Evolutionary conservation across 2,797 vertebrate genomes (phyloP).

Genomic region (Enteromius anoplus): DNA sequence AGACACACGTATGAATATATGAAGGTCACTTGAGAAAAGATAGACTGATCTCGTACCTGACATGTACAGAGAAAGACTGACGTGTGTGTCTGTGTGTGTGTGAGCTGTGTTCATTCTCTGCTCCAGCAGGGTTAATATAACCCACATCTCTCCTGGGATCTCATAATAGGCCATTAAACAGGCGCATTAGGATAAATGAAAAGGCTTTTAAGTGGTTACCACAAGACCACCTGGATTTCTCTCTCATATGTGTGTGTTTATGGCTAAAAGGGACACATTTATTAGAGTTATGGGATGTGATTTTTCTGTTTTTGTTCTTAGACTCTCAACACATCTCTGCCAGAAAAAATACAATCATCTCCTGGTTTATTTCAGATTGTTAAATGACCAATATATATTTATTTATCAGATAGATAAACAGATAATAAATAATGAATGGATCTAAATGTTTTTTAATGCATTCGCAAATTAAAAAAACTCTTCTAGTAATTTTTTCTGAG

Average conservation of each 20-base stretch:
- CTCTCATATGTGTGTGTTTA: constrained; percentile 48
- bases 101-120: constrained; percentile 46
- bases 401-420: background rate
- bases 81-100: constrained; percentile 16
- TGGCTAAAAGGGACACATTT: constrained; percentile 14
- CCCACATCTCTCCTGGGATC: constrained; percentile 73
- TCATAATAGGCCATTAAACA: constrained; percentile 85
- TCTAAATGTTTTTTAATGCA: background rate
- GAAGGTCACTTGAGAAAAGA: background rate
- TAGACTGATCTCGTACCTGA: background rate
- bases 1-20: background rate
- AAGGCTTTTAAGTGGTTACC: constrained; percentile 82
- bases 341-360: background rate
- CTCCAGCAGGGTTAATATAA: constrained; percentile 69
- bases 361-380: background rate
- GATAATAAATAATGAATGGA: background rate
- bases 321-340: background rate
- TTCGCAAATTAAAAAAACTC: background rate
- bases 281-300: constrained; percentile 24
- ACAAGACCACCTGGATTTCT: constrained; percentile 78
- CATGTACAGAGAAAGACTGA: constrained; percentile 2
- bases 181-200: constrained; percentile 82
- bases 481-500: background rate
- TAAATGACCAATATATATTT: background rate
- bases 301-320: constrained; percentile 30